Percentiles rank a stretch among this genome's conserved stretches.
phyloP scores from a whole-genome alignment of 2,113 vertebrate species.

The Carassius auratus region DNA sequence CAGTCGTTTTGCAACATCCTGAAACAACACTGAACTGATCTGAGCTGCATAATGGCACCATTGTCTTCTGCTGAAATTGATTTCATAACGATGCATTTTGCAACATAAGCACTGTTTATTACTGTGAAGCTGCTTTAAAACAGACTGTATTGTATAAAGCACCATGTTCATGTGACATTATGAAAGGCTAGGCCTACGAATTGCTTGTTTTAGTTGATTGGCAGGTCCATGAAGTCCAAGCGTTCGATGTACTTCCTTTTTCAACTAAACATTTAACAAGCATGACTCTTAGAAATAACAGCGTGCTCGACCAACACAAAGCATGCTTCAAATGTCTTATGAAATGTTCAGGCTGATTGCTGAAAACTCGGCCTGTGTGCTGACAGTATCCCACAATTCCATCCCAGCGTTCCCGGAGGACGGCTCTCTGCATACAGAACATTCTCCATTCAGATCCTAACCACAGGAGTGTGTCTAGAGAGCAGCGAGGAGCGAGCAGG shows the following conservation, averaged over 20 bases:
- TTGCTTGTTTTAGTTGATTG: slow-evolving; percentile 25
- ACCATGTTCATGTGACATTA: not conserved
- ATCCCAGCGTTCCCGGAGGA: not conserved
- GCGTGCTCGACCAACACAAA: slow-evolving; percentile 4
- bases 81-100: not conserved
- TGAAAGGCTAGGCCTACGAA: not conserved
- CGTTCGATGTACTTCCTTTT: slow-evolving; percentile 12
- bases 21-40: not conserved
- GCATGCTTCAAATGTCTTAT: not conserved
- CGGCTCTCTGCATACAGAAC: slow-evolving; percentile 10
- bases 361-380: not conserved
- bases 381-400: slow-evolving; percentile 22
- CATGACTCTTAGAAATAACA: not conserved
- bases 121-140: not conserved
- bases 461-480: slow-evolving; percentile 25
- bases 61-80: not conserved
- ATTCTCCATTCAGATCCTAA: slow-evolving; percentile 30
- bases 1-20: not conserved
- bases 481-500: not conserved
- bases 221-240: slow-evolving; percentile 5
- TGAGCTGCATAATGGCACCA: not conserved
- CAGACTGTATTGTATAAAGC: not conserved
- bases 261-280: slow-evolving; percentile 39
- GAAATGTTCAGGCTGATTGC: not conserved
- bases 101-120: not conserved